Evolutionary conservation across 2,113 vertebrate species (phyloP).

Genomic region (Sapayoa aenigma): DNA sequence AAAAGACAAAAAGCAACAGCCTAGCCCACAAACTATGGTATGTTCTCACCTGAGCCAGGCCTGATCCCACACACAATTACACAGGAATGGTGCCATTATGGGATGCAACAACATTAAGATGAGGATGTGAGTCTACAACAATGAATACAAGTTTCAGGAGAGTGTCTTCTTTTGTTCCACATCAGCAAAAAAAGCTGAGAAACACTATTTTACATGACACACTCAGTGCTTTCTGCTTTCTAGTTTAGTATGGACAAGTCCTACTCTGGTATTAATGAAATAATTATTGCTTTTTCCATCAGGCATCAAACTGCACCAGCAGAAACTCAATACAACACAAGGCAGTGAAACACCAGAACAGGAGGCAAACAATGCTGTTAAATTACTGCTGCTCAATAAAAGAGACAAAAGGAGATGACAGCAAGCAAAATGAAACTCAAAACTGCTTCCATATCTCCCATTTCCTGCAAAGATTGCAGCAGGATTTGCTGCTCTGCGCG

Average conservation of each 20-base stretch:
- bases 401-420: background rate
- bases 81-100: fast-evolving
- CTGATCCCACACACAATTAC: background rate
- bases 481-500: background rate
- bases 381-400: conserved; percentile 29
- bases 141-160: background rate
- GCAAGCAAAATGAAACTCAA: conserved; percentile 21
- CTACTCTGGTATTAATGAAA: background rate
- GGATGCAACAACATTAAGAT: background rate
- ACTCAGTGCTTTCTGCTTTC: background rate
- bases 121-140: background rate
- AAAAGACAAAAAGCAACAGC: background rate
- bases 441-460: background rate
- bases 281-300: conserved; percentile 20
- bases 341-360: background rate
- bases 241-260: background rate
- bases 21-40: background rate
- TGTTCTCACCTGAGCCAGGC: background rate
- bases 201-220: background rate
- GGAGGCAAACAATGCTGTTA: conserved; percentile 2
- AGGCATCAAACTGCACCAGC: background rate
- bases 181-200: background rate
- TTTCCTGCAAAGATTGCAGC: background rate
- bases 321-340: background rate
- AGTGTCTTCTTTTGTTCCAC: background rate